Base-by-base conservation (phyloP, 2,113 vertebrate species). In the Arizona elegans region DNA sequence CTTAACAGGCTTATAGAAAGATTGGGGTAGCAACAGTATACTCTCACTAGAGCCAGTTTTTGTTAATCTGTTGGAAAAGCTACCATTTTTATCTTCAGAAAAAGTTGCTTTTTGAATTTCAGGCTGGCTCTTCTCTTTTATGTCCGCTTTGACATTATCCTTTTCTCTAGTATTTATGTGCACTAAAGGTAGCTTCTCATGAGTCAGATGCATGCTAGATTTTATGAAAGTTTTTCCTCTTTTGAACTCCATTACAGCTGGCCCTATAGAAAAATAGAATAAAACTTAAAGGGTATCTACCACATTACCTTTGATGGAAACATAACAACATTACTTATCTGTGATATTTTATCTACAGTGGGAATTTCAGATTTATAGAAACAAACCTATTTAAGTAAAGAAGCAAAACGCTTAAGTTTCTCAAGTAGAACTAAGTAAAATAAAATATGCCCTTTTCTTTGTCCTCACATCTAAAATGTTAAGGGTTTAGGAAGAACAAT, bases 191-290 rank as follows among this genome's bases (percentile, higher is more conserved):
- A 65, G 90, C 86, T 97, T 98, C 91, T 98, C 98, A 0, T 97
- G 96, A 90, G 97, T 94, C 89, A 94, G 92, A 55, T 98, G 97
- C 58, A 96, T 92, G 11, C 97, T 97, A 87, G 96, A 98, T 94
- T 98, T 98, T 93, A 98, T 98, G 96, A 98, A 98, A 5, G 98
- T 98, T 93, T 97, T 98, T 91, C 98, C 98, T 95, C 98, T 97
- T 94, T 94, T 98, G 91, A 98, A 96, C 91, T 98, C 98, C 98
- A 98, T 95, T 81, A 93, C 85, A 93, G 91, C 13, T 23, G 90
- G 89, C 93, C 94, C 97, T 98, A 94, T 70, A 95, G 95, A 97
- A 88, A 5, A 94, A 65, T 33, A 96, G 75, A 85, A 91, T 10
- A 92, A 38, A 50, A 0, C 86, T 95, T 93, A 90, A 24, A 38